Conservation (phyloP, 2,888 invertebrate genomes). For the Eupithecia centaureata region DNA sequence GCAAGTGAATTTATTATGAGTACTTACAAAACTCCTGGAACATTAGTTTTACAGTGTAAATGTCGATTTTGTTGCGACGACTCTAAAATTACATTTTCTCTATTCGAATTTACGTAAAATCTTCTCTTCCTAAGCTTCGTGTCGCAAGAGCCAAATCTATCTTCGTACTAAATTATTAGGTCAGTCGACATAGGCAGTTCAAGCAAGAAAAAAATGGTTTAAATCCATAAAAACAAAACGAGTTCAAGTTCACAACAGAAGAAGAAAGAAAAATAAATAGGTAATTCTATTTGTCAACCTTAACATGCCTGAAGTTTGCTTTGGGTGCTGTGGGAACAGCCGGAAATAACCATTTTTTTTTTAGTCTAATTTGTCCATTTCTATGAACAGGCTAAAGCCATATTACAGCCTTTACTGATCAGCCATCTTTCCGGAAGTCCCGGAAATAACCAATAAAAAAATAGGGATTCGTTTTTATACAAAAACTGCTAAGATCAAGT, state of each 20-base stretch:
- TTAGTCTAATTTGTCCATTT: too few species aligned
- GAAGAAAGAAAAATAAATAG: not conserved
- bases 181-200: not conserved
- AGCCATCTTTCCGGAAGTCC: too few species aligned
- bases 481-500: too few species aligned
- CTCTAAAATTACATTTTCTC: not conserved
- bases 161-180: not conserved
- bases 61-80: not conserved
- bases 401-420: too few species aligned
- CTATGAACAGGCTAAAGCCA: too few species aligned
- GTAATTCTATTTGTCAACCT: slow-evolving; percentile 1
- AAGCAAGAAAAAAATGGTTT: not conserved
- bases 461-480: too few species aligned
- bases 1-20: not conserved
- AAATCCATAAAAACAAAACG: slow-evolving; percentile 1
- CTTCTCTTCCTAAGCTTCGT: not conserved
- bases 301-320: not conserved
- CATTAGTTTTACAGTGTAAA: not conserved
- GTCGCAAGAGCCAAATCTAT: not conserved
- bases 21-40: not conserved
- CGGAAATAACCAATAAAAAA: too few species aligned
- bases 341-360: too few species aligned
- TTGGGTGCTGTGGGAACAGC: too few species aligned
- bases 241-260: slow-evolving; percentile 10
- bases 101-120: too few species aligned